Percentiles rank a stretch among this genome's conserved stretches.
Conservation (phyloP, 2,797 vertebrate genomes). For the Hafferia zeledoni region DNA sequence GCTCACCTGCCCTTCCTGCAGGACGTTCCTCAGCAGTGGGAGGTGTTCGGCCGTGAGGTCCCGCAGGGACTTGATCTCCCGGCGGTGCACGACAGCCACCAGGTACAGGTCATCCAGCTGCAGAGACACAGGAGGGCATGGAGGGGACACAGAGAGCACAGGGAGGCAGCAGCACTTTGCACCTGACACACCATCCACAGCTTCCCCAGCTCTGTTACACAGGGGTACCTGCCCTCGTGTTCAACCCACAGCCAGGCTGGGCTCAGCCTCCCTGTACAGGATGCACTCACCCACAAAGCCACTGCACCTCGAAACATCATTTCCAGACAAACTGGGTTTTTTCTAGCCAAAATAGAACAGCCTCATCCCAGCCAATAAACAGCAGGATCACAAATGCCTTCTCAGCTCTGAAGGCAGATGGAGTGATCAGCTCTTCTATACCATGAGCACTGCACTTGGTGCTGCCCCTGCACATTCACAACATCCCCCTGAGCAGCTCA, state of each 20-base stretch:
- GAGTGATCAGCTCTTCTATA: not conserved
- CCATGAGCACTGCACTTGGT: accelerated
- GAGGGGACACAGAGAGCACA: not conserved
- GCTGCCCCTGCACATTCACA: not conserved
- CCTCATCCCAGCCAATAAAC: not conserved
- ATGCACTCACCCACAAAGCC: not conserved
- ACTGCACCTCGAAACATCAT: not conserved
- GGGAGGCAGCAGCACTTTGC: accelerated
- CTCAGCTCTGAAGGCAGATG: not conserved
- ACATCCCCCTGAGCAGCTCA: not conserved
- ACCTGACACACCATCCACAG: not conserved
- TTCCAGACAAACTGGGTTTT: not conserved
- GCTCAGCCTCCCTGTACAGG: not conserved
- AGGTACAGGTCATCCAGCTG: conserved; percentile 93
- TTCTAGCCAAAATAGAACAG: not conserved
- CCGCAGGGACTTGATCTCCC: conserved; percentile 84
- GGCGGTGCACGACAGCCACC: conserved; percentile 85
- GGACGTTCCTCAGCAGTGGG: conserved; percentile 86
- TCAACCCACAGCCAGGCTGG: not conserved
- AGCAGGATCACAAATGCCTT: not conserved
- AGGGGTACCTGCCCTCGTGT: accelerated
- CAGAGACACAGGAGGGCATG: not conserved
- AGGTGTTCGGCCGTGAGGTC: conserved; percentile 88
- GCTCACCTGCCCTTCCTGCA: conserved; percentile 85
- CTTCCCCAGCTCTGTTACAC: not conserved